A percentile compares a stretch with the other conserved stretches of the same genome.
Conservation (phyloP, 1,140 invertebrate species). For the Plectus sambesii region DNA sequence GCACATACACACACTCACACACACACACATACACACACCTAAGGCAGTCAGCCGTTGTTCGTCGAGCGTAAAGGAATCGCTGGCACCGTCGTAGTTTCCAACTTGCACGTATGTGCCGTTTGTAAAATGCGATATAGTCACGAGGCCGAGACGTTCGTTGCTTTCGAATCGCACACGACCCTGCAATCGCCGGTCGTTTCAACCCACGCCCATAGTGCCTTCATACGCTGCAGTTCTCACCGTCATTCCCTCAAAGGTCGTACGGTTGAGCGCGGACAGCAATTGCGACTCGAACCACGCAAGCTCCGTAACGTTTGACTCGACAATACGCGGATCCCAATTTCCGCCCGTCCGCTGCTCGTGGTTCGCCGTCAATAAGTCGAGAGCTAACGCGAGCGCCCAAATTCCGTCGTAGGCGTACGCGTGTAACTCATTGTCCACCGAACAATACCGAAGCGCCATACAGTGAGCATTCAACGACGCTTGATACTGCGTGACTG, state of each 20-base stretch:
- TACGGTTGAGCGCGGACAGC: conserved; percentile 23
- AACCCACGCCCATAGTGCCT: conserved; percentile 11
- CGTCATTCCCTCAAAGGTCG: conserved; percentile 37
- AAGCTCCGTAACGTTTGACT: conserved; percentile 15
- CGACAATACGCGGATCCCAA: neutral
- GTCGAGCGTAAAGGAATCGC: conserved; percentile 19
- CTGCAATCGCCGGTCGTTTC: conserved; percentile 51
- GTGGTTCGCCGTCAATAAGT: conserved; percentile 33
- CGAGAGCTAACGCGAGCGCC: conserved; percentile 4
- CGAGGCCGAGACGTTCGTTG: conserved; percentile 84
- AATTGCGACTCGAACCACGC: conserved; percentile 12
- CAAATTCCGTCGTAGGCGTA: conserved; percentile 44
- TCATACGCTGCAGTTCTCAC: conserved; percentile 11
- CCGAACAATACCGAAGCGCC: conserved; percentile 10
- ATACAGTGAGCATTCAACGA: conserved; percentile 15
- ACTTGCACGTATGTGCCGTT: conserved; percentile 32
- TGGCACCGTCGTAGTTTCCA: conserved; percentile 34
- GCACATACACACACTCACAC: too few species aligned
- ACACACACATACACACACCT: too few species aligned
- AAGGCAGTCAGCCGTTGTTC: conserved; percentile 13
- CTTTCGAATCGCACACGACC: conserved; percentile 85
- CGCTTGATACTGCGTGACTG: conserved; percentile 1
- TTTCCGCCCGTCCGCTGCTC: conserved; percentile 16
- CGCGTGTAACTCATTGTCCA: conserved; percentile 23
- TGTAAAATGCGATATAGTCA: conserved; percentile 78